These are phyloP conservation scores for Eolophus roseicapilla DNA, from an alignment of 2,113 vertebrate species.

Conservation along the genomic window DNA sequence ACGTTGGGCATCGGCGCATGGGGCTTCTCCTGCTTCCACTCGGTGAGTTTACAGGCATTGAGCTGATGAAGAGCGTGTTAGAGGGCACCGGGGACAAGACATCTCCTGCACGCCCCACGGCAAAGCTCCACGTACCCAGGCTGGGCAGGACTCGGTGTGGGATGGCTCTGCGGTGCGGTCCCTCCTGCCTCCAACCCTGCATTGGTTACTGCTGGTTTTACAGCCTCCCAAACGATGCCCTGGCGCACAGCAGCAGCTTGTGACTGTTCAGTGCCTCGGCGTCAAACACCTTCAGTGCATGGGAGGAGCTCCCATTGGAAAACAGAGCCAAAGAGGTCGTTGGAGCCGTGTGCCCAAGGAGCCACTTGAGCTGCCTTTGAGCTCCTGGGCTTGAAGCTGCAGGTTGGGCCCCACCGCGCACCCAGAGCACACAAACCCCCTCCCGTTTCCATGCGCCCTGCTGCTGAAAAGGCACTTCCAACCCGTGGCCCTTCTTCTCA, in stretches of 20 bases:
- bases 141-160: background rate
- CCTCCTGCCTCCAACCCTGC: background rate
- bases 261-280: background rate
- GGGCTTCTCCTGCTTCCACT: background rate
- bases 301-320: background rate
- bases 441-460: too few species aligned
- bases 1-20: fast-evolving
- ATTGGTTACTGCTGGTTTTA: background rate
- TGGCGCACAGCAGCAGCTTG: fast-evolving
- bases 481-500: background rate
- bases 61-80: background rate
- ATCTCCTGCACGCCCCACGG: fast-evolving
- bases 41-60: background rate
- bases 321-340: background rate
- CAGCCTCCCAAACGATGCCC: background rate
- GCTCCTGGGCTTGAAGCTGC: background rate
- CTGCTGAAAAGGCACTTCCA: background rate
- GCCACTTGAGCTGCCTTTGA: background rate
- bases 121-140: fast-evolving
- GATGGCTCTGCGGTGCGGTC: background rate
- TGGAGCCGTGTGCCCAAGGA: background rate
- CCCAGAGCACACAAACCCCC: background rate
- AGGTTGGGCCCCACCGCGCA: background rate
- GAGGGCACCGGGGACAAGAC: fast-evolving
- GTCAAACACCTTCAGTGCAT: background rate